Conservation (phyloP, 1,140 invertebrate species). For the Mizuhopecten yessoensis region DNA sequence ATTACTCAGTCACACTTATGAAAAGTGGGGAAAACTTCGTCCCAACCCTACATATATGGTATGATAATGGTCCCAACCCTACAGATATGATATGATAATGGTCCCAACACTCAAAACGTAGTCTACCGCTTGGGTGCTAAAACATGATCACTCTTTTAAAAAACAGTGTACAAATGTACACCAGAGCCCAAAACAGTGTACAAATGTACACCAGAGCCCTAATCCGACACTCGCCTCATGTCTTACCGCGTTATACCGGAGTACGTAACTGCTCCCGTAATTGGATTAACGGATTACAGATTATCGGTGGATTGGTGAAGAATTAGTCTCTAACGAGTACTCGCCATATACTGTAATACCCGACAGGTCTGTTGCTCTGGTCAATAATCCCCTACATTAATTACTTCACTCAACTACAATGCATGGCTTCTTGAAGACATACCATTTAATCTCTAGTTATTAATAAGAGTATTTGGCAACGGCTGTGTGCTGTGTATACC, state of each 20-base stretch:
- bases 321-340: constrained; percentile 27
- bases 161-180: not conserved
- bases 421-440: not conserved
- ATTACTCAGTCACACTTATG: too few relatives aligned
- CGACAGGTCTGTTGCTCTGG: not conserved
- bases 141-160: not conserved
- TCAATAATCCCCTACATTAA: not conserved
- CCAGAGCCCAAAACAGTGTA: not conserved
- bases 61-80: too few relatives aligned
- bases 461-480: constrained; percentile 2
- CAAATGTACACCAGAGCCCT: not conserved
- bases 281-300: not conserved
- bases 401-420: constrained; percentile 6
- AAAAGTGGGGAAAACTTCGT: too few relatives aligned
- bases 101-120: not conserved
- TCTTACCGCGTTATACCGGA: not conserved
- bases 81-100: too few relatives aligned
- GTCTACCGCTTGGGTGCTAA: not conserved
- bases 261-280: not conserved
- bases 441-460: not conserved
- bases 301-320: not conserved
- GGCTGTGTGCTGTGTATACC: not conserved
- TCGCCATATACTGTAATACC: not conserved
- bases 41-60: too few relatives aligned
- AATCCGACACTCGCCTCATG: not conserved